Percentiles rank a stretch among this genome's conserved stretches.
Conservation (phyloP, 1,140 invertebrate species). For the Dreissena rostriformis region DNA sequence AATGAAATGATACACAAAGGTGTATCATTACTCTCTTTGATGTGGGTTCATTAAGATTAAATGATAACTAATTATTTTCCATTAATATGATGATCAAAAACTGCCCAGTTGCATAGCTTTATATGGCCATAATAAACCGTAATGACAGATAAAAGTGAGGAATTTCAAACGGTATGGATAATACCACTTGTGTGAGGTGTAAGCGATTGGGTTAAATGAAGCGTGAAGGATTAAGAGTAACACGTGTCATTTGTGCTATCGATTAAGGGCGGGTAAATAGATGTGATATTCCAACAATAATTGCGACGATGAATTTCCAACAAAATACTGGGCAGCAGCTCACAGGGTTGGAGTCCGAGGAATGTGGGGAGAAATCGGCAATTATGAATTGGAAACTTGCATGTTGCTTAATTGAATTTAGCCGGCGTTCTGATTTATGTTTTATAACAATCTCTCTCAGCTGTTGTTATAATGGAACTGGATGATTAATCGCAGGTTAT, state of each 20-base stretch:
- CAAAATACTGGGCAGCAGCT: neutral
- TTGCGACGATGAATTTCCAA: neutral
- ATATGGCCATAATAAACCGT: no score
- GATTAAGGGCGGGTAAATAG: neutral
- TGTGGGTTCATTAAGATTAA: no score
- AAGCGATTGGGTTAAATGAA: neutral
- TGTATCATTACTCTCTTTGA: no score
- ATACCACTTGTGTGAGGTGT: neutral
- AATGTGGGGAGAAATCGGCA: neutral
- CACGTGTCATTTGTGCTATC: neutral
- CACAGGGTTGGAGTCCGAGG: neutral
- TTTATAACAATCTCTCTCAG: no score
- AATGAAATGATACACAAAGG: no score
- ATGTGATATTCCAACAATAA: neutral
- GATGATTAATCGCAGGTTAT: no score
- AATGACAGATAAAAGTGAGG: no score
- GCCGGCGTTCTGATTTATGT: neutral
- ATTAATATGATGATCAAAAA: no score
- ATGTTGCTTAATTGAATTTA: constrained; percentile 6
- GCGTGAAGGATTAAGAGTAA: neutral
- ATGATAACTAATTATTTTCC: no score
- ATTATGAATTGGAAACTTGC: neutral
- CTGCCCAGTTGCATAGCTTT: no score
- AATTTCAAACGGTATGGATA: no score
- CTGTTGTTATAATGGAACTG: no score